Evolutionary conservation across 2,888 invertebrate species (phyloP).

Genomic region (Parapristionchus giblindavisi): DNA sequence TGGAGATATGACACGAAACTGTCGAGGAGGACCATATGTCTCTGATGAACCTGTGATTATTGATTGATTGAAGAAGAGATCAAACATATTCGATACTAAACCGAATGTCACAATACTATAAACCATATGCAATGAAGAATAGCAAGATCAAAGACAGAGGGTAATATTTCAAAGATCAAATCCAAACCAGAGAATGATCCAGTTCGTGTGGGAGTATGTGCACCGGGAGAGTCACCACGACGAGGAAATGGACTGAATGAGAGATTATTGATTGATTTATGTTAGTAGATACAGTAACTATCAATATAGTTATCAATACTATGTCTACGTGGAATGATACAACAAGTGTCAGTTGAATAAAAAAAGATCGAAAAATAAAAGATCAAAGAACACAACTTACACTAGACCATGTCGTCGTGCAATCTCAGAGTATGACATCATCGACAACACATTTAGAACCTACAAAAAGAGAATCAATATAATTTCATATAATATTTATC

Average conservation of each 20-base stretch:
- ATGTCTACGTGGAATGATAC: no score
- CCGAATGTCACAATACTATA: no score
- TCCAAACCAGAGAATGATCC: constrained; percentile 17
- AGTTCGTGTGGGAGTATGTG: neutral
- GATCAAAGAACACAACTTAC: constrained; percentile 42
- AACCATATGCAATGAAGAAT: no score
- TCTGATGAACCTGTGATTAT: neutral
- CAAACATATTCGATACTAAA: no score
- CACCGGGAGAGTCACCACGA: constrained; percentile 22
- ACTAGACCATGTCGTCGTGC: constrained; percentile 41
- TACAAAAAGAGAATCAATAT: neutral
- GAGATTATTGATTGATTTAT: neutral
- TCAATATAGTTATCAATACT: no score
- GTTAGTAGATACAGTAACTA: neutral
- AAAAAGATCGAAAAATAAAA: neutral
- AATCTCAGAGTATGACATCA: constrained; percentile 47
- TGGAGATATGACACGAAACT: constrained; percentile 19
- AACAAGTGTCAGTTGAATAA: no score
- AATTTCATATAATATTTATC: neutral
- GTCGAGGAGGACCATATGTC: neutral
- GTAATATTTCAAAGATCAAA: no score
- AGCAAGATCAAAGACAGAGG: no score
- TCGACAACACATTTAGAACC: constrained; percentile 49
- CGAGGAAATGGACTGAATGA: constrained; percentile 32
- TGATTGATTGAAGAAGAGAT: neutral